Base-by-base conservation (phyloP, 2,888 invertebrate species). In the Drosophila tanythrix region DNA sequence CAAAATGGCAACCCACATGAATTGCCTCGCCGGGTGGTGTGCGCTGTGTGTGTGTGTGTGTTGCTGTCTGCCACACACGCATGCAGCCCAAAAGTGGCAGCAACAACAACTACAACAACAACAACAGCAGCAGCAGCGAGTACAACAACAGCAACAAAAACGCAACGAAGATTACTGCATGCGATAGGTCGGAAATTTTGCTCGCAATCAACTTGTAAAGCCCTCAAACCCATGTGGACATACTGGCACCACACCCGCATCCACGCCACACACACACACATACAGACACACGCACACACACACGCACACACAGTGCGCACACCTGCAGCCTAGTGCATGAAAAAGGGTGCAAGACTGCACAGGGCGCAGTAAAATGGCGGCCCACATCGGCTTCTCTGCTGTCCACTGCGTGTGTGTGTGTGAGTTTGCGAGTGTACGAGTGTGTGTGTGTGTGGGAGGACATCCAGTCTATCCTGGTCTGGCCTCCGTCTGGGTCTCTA, bases 101-200 rank as follows among this genome's bases (percentile, higher is more conserved):
- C 51, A 58, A 43, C 67, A 52, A n/a, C n/a, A n/a, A n/a, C n/a
- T n/a, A 21, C 67, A 31, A 15, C 67, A 31, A 53, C 60, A n/a
- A 55, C 46, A 52, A 35, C 68, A 56, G 11, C 67, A 31, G 53
- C 58, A 70, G 31, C 10, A 33, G 33, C 33, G 33, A 33, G 33
- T 10, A 33, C 33, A 33, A 48, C 60, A 63, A 63, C 67, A 87
- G 57, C 74, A 80, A 76, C 73, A 70, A 73, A 71, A 77, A 73
- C 76, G 86, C 88, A 85, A 79, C 82, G 86, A 77, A 66, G 72
- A 74, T 82, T 82, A 82, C 74, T 88, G 82, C 86, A 88, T 88
- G 88, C 87, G 88, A 87, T 87, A 87, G 86, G 86, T 87, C 86
- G 86, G 84, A 88, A 86, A 83, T 88, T 82, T 79, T 78, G 82